These are phyloP conservation scores for Cryptosula pallasiana DNA, from an alignment of 2,888 invertebrate genomes.

Conservation along the genomic window DNA sequence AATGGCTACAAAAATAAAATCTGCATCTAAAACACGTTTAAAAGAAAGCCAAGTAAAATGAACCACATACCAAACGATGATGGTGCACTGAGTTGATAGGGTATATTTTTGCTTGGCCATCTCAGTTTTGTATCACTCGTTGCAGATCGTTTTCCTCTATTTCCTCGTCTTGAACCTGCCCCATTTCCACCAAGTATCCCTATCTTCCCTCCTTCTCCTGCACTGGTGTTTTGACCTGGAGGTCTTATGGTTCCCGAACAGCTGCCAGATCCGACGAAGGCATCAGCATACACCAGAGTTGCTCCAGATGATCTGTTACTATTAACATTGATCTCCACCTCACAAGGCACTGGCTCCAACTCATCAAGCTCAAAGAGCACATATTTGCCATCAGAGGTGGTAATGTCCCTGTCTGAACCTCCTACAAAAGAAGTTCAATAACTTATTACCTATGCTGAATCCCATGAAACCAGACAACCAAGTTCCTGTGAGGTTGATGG, in stretches of 20 bases:
- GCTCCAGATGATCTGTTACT: background rate
- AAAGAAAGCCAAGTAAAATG: too few species aligned
- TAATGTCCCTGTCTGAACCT: background rate
- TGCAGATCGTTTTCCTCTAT: background rate
- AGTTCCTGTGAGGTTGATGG: too few species aligned
- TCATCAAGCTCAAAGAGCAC: background rate
- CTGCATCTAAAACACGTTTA: too few species aligned
- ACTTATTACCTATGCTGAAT: too few species aligned
- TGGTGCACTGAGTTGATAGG: background rate
- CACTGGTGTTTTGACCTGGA: too few species aligned
- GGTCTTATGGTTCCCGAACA: too few species aligned
- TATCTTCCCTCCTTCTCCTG: too few species aligned
- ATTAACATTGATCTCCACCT: background rate
- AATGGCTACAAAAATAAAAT: too few species aligned
- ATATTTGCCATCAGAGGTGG: background rate
- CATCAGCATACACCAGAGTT: background rate
- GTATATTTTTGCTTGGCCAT: background rate
- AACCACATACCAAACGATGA: background rate
- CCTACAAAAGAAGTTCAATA: too few species aligned
- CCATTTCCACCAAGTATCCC: too few species aligned
- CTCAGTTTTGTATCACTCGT: background rate
- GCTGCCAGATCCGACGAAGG: background rate
- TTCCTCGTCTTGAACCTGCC: background rate
- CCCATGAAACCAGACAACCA: too few species aligned
- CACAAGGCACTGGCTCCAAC: background rate